Percentiles rank a stretch among this genome's conserved stretches.
Conservation (phyloP, 2,797 vertebrate species). For the Epinephelus coioides region DNA sequence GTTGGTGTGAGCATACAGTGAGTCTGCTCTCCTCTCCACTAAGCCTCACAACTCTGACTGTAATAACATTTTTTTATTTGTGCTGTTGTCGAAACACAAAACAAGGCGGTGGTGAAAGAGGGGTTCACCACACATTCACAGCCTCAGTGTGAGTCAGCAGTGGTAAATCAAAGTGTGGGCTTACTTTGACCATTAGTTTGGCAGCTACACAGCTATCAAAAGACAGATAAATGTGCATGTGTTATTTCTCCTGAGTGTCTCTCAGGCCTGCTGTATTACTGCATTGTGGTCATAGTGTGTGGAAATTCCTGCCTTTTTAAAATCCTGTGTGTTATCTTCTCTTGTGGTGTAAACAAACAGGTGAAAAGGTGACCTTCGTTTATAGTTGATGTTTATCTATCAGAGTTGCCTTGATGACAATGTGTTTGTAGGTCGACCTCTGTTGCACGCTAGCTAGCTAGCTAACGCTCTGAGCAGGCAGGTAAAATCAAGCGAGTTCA, state of each 20-base stretch:
- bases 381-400: conserved; percentile 34
- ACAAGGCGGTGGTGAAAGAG: neutral
- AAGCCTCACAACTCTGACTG: conserved; percentile 40
- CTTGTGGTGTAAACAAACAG: neutral
- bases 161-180: no score
- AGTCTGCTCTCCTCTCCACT: conserved; percentile 60
- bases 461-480: conserved; percentile 29
- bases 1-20: conserved; percentile 11
- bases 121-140: neutral
- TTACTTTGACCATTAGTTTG: no score
- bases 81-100: neutral
- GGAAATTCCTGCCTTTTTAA: neutral
- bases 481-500: conserved; percentile 59
- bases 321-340: conserved; percentile 3
- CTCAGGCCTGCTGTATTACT: neutral
- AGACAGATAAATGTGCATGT: neutral
- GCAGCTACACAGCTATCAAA: no score
- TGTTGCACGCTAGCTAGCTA: conserved; percentile 59
- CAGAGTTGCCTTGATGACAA: conserved; percentile 61
- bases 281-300: neutral
- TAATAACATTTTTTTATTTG: conserved; percentile 3
- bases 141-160: conserved; percentile 6
- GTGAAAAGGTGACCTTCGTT: conserved; percentile 29
- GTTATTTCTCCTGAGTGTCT: no score
- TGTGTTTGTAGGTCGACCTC: conserved; percentile 51